Percentiles rank a stretch among this genome's conserved stretches.
Evolutionary conservation across 2,113 vertebrate species (phyloP).

Genomic region (Otolemur garnettii): DNA sequence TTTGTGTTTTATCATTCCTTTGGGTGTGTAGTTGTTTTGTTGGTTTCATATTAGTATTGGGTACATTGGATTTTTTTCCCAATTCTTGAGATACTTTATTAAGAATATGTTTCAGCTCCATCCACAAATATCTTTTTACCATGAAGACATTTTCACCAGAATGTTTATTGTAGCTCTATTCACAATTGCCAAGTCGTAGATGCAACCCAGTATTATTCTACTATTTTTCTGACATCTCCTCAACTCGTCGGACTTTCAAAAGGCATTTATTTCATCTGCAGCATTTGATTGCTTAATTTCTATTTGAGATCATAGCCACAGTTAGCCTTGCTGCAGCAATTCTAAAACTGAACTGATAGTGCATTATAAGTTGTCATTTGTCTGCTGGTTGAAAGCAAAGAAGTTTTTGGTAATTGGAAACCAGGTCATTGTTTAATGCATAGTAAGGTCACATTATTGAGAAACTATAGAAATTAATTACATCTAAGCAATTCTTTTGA

Average conservation of each 20-base stretch:
- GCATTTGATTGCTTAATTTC: not conserved
- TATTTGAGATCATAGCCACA: not conserved
- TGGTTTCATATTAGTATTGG: too few species aligned
- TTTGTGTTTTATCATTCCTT: too few species aligned
- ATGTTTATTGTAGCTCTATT: too few species aligned
- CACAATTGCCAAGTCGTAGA: too few species aligned
- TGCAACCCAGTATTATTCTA: too few species aligned
- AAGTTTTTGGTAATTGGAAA: not conserved
- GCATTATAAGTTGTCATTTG: not conserved
- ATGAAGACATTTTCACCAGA: too few species aligned
- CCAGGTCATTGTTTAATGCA: not conserved
- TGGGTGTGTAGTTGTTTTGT: too few species aligned
- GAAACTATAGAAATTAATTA: not conserved
- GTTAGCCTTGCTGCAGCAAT: not conserved
- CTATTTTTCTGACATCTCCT: not conserved
- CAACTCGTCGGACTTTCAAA: conserved; percentile 8
- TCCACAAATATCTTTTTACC: too few species aligned
- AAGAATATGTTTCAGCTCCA: too few species aligned
- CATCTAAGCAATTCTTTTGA: not conserved
- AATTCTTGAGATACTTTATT: too few species aligned
- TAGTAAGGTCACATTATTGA: not conserved
- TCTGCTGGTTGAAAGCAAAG: not conserved
- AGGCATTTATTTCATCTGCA: not conserved
- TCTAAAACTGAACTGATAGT: not conserved
- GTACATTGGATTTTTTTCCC: too few species aligned